Evolutionary conservation across 2,888 invertebrate species (phyloP).

Genomic region (Caenorhabditis japonica): DNA sequence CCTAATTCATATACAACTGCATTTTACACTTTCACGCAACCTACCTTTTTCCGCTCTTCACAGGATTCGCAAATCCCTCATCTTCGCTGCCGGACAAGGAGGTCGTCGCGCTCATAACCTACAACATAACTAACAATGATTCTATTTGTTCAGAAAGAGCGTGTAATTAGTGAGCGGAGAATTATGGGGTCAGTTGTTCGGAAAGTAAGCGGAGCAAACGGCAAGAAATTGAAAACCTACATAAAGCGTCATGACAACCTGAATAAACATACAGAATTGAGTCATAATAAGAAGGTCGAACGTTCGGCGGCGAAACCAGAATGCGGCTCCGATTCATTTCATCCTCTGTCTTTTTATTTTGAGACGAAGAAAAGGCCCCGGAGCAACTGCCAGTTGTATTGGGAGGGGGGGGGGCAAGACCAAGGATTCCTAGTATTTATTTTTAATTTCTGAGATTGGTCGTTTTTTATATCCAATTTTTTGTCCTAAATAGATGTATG

Average conservation of each 20-base stretch:
- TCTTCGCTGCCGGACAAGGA: constrained; percentile 19
- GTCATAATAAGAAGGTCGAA: no score
- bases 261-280: constrained; percentile 5
- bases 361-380: no score
- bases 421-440: no score
- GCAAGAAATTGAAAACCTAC: constrained; percentile 13
- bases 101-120: constrained; percentile 45
- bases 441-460: no score
- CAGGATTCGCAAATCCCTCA: constrained; percentile 31
- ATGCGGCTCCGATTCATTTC: no score
- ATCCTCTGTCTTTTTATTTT: no score
- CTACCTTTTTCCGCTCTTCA: constrained; percentile 40
- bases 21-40: no score
- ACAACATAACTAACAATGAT: constrained; percentile 25
- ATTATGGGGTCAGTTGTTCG: neutral
- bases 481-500: no score
- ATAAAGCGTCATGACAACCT: constrained; percentile 14
- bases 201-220: neutral
- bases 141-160: no score
- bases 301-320: neutral
- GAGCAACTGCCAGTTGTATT: no score
- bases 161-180: constrained; percentile 11
- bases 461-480: no score
- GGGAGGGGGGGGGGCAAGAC: no score
- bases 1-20: neutral